Evolutionary conservation across 2,113 vertebrate genomes (phyloP).

Genomic region (Hippocampus mohnikei): DNA sequence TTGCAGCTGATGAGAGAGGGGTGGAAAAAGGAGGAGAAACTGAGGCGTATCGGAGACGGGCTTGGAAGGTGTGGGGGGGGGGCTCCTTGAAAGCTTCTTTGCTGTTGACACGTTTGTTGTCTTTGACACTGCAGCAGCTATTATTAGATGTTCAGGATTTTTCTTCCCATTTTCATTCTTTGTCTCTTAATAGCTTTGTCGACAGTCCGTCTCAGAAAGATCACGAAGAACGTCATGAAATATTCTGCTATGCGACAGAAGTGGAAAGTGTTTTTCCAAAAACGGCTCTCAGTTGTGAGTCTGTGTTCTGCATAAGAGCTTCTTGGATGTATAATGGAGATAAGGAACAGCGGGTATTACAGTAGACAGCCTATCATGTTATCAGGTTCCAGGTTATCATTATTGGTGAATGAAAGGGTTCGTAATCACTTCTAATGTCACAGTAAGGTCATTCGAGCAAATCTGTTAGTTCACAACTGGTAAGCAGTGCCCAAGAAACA

Average conservation of each 20-base stretch:
- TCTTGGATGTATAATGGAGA: too few relatives aligned
- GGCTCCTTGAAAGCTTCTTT: slow-evolving; percentile 18
- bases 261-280: background rate
- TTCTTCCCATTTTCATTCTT: background rate
- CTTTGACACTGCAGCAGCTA: slow-evolving; percentile 12
- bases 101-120: slow-evolving; percentile 23
- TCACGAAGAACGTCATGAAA: background rate
- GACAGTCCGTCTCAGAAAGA: background rate
- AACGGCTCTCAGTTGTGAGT: background rate
- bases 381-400: too few relatives aligned
- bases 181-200: background rate
- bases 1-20: slow-evolving; percentile 57
- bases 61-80: background rate
- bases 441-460: too few relatives aligned
- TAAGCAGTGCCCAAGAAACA: too few relatives aligned
- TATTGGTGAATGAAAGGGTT: too few relatives aligned
- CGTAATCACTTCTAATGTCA: too few relatives aligned
- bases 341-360: too few relatives aligned
- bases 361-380: too few relatives aligned
- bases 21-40: slow-evolving; percentile 47
- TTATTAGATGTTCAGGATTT: background rate
- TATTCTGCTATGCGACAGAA: background rate
- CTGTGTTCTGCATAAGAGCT: slow-evolving; percentile 3
- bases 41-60: slow-evolving; percentile 6
- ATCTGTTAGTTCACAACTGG: too few relatives aligned